Base-by-base conservation (phyloP, 2,797 vertebrate species). In the Micrastur ruficollis region DNA sequence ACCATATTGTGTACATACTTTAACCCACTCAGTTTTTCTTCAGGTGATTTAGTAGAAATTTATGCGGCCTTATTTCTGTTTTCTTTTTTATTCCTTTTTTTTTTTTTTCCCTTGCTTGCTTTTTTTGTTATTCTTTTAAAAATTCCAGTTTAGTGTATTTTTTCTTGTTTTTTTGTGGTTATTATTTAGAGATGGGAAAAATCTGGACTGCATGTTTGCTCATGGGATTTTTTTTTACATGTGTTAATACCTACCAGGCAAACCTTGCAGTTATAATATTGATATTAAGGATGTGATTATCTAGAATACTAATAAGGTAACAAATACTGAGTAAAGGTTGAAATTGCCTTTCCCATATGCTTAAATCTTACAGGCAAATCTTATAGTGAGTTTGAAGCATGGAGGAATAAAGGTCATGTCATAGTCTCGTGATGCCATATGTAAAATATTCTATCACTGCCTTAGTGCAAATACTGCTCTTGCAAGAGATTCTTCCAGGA, bases 61-160 rank as follows among this genome's bases (percentile, higher is more conserved):
- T 63, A 52, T 2, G 25, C 10, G 5, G 6, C 6, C 2, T 61
- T 81, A 32, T 74, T 84, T 66, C 3, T 36, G 5, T 46, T 4
- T 29, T 73, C 6, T 38, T 56, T 62, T 36, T 12, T 31, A 6
- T 36, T 36, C 36, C 36, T 12, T 34, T 2, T 25, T 5, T 36
- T 29, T 1, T 12, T 25, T 56, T 1, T 12, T 25, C 52, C 7
- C 17, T 32, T 20, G 1, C 9, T 55, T 25, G 5, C 9, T 38
- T 14, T 65, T 65, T 13, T 14, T 34, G 65, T 22, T 3, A 29
- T 62, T 52, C 3, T 20, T 40, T 62, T 22, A 3, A 2, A 12
- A 62, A 19, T 46, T 34, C 12, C 3, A 20, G 5, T 42, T 9
- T 46, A 40, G 4, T 46, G 12, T 46, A 5, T 65, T 67, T 81